Evolutionary conservation across 1,140 invertebrate genomes (phyloP).

Genomic region (Araneus ventricosus): DNA sequence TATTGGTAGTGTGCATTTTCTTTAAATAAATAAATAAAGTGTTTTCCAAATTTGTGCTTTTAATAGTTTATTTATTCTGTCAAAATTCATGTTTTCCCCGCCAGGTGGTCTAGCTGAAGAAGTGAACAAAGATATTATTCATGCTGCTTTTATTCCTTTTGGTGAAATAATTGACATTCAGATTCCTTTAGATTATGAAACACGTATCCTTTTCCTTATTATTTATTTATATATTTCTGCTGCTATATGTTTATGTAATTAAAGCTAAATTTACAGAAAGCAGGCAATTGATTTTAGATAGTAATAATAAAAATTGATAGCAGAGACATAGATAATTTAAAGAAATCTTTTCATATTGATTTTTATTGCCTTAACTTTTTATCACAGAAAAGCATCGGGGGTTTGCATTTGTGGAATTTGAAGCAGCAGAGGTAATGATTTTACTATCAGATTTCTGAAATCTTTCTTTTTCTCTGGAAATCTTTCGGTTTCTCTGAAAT

Average conservation of each 20-base stretch:
- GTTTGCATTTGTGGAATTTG: slow-evolving; percentile 99
- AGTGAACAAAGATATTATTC: slow-evolving; percentile 96
- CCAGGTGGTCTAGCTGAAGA: slow-evolving; percentile 96
- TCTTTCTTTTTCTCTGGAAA: too few species aligned
- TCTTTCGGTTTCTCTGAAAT: background rate
- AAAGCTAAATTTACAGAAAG: background rate
- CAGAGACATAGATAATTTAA: too few species aligned
- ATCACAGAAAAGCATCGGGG: slow-evolving; percentile 94
- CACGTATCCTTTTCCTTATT: slow-evolving; percentile 79
- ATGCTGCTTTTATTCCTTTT: slow-evolving; percentile 98
- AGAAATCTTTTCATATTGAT: background rate
- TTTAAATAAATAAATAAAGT: too few species aligned
- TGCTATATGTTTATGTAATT: background rate
- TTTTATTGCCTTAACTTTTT: background rate
- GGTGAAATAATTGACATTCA: slow-evolving; percentile 98
- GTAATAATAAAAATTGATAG: too few species aligned
- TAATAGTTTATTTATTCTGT: too few species aligned
- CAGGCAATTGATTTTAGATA: too few species aligned
- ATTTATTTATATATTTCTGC: slow-evolving; percentile 61
- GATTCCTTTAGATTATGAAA: slow-evolving; percentile 98
- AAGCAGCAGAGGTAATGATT: slow-evolving; percentile 83
- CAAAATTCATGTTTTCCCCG: slow-evolving; percentile 71
- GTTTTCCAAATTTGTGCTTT: too few species aligned
- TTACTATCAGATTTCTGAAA: background rate
- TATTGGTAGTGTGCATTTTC: too few species aligned